phyloP scores from a whole-genome alignment of 2,797 vertebrate species.

The Holocentrus rufus region DNA sequence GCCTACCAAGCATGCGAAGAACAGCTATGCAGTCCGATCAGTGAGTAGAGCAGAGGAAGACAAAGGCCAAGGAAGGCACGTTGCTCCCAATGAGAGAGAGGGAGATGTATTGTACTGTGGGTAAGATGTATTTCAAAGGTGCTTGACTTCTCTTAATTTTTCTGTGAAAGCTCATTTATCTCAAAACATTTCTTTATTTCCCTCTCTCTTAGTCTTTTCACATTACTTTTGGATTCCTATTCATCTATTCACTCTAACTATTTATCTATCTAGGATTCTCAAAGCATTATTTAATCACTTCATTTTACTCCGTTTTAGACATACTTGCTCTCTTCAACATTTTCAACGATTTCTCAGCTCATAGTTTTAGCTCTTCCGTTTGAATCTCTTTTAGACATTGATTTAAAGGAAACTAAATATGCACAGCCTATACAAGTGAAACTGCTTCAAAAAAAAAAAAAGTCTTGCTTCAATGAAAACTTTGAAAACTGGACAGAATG shows the following conservation, averaged over 20 bases:
- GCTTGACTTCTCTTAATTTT: slow-evolving; percentile 81
- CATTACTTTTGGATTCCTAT: slow-evolving; percentile 57
- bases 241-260: slow-evolving; percentile 42
- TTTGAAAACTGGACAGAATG: slow-evolving; percentile 74
- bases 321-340: slow-evolving; percentile 35
- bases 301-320: slow-evolving; percentile 49
- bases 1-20: slow-evolving; percentile 75
- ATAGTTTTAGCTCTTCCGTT: slow-evolving; percentile 72
- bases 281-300: slow-evolving; percentile 62
- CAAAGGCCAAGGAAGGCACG: slow-evolving; percentile 63
- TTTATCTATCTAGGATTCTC: slow-evolving; percentile 55
- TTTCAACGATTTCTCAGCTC: slow-evolving; percentile 39
- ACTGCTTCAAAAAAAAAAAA: slow-evolving; percentile 64
- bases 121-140: slow-evolving; percentile 82
- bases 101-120: slow-evolving; percentile 63
- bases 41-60: slow-evolving; percentile 65
- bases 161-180: slow-evolving; percentile 71
- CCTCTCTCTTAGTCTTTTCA: slow-evolving; percentile 65
- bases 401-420: slow-evolving; percentile 82
- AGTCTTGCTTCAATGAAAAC: slow-evolving; percentile 68
- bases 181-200: slow-evolving; percentile 67
- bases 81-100: slow-evolving; percentile 67
- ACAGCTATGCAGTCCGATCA: slow-evolving; percentile 75
- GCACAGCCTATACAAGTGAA: slow-evolving; percentile 79
- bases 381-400: slow-evolving; percentile 70